Conservation (phyloP, 1,140 invertebrate species). For the Leptonema lineaticorne region DNA sequence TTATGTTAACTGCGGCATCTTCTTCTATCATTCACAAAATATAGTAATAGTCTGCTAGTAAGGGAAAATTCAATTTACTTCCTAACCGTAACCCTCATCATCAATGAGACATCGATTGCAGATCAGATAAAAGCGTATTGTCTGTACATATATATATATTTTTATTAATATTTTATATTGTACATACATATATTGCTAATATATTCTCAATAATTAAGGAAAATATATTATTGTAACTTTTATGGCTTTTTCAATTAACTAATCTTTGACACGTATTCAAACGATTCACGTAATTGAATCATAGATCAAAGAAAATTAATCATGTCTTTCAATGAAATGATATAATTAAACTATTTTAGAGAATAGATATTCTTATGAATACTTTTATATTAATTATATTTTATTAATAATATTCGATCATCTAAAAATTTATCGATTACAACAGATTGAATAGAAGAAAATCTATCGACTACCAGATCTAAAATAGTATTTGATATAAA, state of each 20-base stretch:
- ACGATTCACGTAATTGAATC: background rate
- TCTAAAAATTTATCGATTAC: too few species aligned
- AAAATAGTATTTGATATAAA: too few species aligned
- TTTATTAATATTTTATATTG: too few species aligned
- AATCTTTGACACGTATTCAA: background rate
- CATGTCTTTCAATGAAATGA: background rate
- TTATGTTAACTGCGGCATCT: constrained; percentile 28
- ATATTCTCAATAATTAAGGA: background rate
- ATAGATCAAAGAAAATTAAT: background rate
- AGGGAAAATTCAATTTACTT: constrained; percentile 12
- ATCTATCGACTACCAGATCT: too few species aligned
- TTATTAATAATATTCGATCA: too few species aligned
- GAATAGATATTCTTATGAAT: too few species aligned
- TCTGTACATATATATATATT: too few species aligned
- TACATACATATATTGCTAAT: background rate
- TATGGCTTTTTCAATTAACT: background rate
- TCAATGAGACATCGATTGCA: constrained; percentile 12
- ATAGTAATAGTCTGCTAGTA: background rate
- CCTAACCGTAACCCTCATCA: constrained; percentile 1
- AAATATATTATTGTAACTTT: background rate
- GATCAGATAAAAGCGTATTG: constrained; percentile 2
- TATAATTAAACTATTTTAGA: too few species aligned
- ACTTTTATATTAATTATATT: too few species aligned
- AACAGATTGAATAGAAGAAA: too few species aligned
- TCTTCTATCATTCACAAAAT: constrained; percentile 16